phyloP scores from a whole-genome alignment of 2,888 invertebrate genomes.

The Colostygia pectinataria region DNA sequence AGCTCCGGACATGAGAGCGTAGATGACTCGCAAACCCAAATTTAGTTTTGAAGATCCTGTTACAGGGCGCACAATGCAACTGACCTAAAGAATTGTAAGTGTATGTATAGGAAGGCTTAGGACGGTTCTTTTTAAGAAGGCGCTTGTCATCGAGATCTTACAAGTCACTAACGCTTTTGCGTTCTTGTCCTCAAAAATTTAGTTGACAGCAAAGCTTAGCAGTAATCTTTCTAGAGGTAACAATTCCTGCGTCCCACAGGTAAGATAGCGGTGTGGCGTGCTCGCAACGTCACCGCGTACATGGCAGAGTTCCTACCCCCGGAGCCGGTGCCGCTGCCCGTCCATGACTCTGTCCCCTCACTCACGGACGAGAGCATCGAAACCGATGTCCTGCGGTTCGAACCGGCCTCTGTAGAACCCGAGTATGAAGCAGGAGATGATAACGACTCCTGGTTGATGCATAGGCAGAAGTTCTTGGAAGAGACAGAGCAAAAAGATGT shows the following conservation, averaged over 20 bases:
- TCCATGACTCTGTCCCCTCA: conserved; percentile 85
- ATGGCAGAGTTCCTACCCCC: conserved; percentile 87
- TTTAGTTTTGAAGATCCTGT: no score
- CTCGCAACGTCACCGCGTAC: conserved; percentile 86
- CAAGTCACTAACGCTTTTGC: no score
- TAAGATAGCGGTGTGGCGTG: conserved; percentile 85
- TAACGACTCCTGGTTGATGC: conserved; percentile 71
- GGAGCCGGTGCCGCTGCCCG: conserved; percentile 85
- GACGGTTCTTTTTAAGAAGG: no score
- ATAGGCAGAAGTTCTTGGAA: conserved; percentile 70
- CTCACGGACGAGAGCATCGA: conserved; percentile 63
- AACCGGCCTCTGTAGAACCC: conserved; percentile 50
- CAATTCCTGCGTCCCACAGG: conserved; percentile 46
- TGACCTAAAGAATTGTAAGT: no score
- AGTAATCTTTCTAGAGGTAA: no score
- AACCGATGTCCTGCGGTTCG: conserved; percentile 72
- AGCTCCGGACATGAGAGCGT: no score
- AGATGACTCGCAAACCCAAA: no score
- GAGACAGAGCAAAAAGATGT: conserved; percentile 55
- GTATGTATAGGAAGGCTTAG: no score
- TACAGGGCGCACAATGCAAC: no score
- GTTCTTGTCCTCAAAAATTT: no score
- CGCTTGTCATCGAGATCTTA: no score
- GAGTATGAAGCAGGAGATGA: conserved; percentile 72
- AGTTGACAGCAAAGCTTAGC: no score